Base-by-base conservation (phyloP, 2,888 invertebrate species). In the Drymonia ruficornis region DNA sequence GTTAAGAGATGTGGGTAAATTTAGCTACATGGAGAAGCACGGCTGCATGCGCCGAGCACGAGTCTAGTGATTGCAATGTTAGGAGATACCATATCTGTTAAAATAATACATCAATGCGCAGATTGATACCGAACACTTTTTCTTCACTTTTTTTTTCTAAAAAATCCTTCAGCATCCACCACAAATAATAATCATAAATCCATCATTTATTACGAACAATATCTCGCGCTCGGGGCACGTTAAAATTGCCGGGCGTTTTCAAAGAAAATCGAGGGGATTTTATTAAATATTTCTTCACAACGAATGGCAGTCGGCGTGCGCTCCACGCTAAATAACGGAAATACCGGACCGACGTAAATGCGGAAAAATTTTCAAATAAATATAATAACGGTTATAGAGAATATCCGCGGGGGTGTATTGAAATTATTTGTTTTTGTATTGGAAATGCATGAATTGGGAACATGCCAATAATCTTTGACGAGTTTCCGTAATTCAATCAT, bases 231-330 rank as follows among this genome's bases (percentile, higher is more conserved):
- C 18, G 50, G 43, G 64, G 63, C 56, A 69, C 69, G 76, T 69
- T 65, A 67, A 76, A 76, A 74, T 74, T 71, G 78, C 59, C 52
- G 66, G 58, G 67, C 61, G 65, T 74, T 74, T 75, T 45, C 68
- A 70, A 74, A 74, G 66, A 70, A 79, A 75, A 74, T 74, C 72
- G 66, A 69, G 63, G 64, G 70, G 62, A 72, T 75, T 76, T 78
- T 76, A 80, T 78, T 74, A 77, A 76, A 76, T 76, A 77, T 74
- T 74, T 78, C 71, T 77, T 69, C 70, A 65, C 65, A 64, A 62
- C 72, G 66, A 68, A 78, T 74, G 68, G 72, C 63, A 74, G 65
- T 54, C 40, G 53, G 63, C 66, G 60, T 56, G 56, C 59, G 61
- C 45, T 55, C 49, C 63, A 74, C 72, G 76, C 72, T 78, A 75